phyloP scores from a whole-genome alignment of 2,888 invertebrate species.

The Leptura quadrifasciata region DNA sequence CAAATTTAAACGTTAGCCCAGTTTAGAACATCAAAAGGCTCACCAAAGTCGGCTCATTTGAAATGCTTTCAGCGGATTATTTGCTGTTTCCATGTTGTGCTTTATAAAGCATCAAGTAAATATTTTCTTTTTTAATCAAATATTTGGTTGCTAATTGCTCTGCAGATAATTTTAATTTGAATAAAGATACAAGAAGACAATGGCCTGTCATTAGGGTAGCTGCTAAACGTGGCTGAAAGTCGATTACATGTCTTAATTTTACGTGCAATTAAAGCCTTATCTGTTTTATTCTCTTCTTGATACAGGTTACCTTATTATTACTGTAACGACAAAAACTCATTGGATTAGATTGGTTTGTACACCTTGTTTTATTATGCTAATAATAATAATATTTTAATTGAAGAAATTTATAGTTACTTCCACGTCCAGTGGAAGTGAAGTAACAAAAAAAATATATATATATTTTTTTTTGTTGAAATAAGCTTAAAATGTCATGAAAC shows the following conservation, averaged over 20 bases:
- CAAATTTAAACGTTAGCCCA: constrained; percentile 37
- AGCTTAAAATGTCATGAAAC: too few species aligned
- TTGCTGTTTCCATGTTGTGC: constrained; percentile 28
- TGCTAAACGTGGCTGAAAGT: constrained; percentile 23
- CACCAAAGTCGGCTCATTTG: constrained; percentile 30
- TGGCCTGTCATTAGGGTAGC: constrained; percentile 12
- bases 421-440: too few species aligned
- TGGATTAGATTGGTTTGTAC: too few species aligned
- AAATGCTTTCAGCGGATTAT: constrained; percentile 34
- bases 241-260: constrained; percentile 30
- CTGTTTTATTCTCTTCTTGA: constrained; percentile 33
- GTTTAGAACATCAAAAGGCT: constrained; percentile 39
- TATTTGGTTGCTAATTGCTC: constrained; percentile 39
- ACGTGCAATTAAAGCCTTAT: constrained; percentile 16
- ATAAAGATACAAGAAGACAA: constrained; percentile 32
- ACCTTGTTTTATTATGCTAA: too few species aligned
- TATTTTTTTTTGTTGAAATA: too few species aligned
- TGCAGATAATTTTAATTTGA: constrained; percentile 25
- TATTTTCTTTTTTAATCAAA: constrained; percentile 39
- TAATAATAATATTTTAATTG: too few species aligned
- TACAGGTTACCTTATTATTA: constrained; percentile 20
- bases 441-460: too few species aligned
- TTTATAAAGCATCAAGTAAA: constrained; percentile 37
- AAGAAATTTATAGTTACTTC: too few species aligned
- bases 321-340: neutral